Evolutionary conservation across 2,113 vertebrate genomes (phyloP).

Genomic region (Oreochromis niloticus): DNA sequence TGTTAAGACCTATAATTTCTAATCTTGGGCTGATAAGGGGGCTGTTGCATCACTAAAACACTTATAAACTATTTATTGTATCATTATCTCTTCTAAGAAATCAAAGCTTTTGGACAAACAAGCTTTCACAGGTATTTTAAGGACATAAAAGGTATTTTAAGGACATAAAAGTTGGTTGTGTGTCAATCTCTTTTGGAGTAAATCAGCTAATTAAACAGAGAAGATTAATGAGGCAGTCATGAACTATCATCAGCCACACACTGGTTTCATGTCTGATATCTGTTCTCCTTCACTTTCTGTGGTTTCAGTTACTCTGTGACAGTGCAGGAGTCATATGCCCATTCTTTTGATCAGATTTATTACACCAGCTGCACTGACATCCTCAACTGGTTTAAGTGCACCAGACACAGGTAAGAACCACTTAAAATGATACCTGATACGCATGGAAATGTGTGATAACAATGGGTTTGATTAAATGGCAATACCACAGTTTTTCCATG

Average conservation of each 20-base stretch:
- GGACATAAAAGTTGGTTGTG: not conserved
- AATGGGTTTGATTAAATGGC: not conserved
- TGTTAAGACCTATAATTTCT: rapidly evolving
- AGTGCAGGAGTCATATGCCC: constrained; percentile 93
- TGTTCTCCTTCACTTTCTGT: not conserved
- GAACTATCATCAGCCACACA: not conserved
- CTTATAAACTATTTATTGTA: not conserved
- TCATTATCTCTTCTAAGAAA: not conserved
- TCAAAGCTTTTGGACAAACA: not conserved
- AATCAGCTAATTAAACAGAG: not conserved
- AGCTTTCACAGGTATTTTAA: not conserved
- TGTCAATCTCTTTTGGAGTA: not conserved
- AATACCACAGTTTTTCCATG: not conserved
- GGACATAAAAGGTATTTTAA: not conserved
- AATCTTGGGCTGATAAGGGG: not conserved
- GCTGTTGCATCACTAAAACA: not conserved
- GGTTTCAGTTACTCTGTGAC: constrained; percentile 87
- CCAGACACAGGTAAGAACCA: constrained; percentile 84
- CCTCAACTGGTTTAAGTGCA: constrained; percentile 98
- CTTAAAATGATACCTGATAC: not conserved
- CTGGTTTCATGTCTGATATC: not conserved
- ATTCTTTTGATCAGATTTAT: constrained; percentile 94
- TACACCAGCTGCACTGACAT: constrained; percentile 97
- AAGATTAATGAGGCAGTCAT: not conserved
- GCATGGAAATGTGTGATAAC: not conserved